A percentile compares a stretch with the other conserved stretches of the same genome.
Conservation (phyloP, 2,888 invertebrate species). For the Aporophyla lueneburgensis region DNA sequence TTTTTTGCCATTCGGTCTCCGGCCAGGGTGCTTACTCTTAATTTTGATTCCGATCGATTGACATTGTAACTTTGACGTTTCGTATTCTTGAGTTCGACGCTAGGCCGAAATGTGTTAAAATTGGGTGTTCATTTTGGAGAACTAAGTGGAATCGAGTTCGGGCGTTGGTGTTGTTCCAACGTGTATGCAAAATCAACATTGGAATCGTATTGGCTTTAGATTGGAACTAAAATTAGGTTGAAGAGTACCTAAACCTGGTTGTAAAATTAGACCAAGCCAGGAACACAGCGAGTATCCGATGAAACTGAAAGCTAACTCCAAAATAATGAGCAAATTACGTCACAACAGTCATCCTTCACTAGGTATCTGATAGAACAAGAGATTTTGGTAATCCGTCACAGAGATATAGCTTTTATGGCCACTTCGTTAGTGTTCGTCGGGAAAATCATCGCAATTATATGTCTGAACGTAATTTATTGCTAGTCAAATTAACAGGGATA, state of each 20-base stretch:
- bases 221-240: too few relatives aligned
- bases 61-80: too few relatives aligned
- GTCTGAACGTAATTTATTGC: slow-evolving; percentile 24
- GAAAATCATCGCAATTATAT: slow-evolving; percentile 43
- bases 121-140: too few relatives aligned
- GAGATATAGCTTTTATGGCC: slow-evolving; percentile 46
- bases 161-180: too few relatives aligned
- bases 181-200: too few relatives aligned
- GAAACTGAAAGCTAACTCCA: background rate
- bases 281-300: background rate
- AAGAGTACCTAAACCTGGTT: too few relatives aligned
- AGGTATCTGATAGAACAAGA: slow-evolving; percentile 43
- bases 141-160: too few relatives aligned
- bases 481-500: slow-evolving; percentile 24
- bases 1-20: background rate
- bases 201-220: too few relatives aligned
- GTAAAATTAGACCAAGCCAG: background rate
- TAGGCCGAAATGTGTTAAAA: too few relatives aligned
- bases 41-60: too few relatives aligned
- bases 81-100: too few relatives aligned
- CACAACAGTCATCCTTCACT: slow-evolving; percentile 40
- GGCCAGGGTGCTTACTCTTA: too few relatives aligned
- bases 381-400: slow-evolving; percentile 32
- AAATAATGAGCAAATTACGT: slow-evolving; percentile 33
- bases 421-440: slow-evolving; percentile 42